Percentiles rank a stretch among this genome's conserved stretches.
These are phyloP conservation scores for Hybognathus amarus DNA, from an alignment of 2,797 vertebrate genomes.

Conservation along the genomic window DNA sequence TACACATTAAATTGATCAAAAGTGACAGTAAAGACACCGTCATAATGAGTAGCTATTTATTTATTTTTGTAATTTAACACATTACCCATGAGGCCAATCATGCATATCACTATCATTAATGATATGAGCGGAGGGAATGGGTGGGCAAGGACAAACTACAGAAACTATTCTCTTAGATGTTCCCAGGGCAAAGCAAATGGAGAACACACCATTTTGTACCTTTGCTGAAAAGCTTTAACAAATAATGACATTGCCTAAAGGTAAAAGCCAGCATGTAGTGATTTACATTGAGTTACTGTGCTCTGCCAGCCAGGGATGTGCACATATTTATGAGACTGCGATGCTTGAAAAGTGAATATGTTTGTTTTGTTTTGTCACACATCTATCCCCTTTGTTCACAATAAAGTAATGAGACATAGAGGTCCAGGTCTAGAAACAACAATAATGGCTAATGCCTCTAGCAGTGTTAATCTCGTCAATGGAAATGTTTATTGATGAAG, in stretches of 20 bases:
- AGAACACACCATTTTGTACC: conserved; percentile 34
- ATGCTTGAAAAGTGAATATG: conserved; percentile 47
- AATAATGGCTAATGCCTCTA: conserved; percentile 58
- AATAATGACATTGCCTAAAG: conserved; percentile 57
- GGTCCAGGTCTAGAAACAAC: neutral
- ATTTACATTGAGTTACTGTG: conserved; percentile 49
- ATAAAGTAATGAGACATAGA: conserved; percentile 21
- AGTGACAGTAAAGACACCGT: neutral
- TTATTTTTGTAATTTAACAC: neutral
- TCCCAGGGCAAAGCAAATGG: conserved; percentile 38
- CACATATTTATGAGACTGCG: conserved; percentile 52
- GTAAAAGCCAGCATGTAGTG: conserved; percentile 45
- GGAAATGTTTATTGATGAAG: conserved; percentile 36
- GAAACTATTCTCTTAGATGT: conserved; percentile 25
- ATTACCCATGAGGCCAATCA: conserved; percentile 39
- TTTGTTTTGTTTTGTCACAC: conserved; percentile 52
- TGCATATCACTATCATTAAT: conserved; percentile 40
- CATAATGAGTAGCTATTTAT: neutral
- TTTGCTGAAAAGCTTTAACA: conserved; percentile 37
- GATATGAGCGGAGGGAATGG: neutral
- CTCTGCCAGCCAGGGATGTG: conserved; percentile 15
- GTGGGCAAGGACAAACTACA: conserved; percentile 23
- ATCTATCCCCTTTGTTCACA: conserved; percentile 22
- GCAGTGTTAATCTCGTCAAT: conserved; percentile 16
- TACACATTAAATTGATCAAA: neutral